Conservation (phyloP, 2,113 vertebrate species). For the Prionailurus viverrinus region DNA sequence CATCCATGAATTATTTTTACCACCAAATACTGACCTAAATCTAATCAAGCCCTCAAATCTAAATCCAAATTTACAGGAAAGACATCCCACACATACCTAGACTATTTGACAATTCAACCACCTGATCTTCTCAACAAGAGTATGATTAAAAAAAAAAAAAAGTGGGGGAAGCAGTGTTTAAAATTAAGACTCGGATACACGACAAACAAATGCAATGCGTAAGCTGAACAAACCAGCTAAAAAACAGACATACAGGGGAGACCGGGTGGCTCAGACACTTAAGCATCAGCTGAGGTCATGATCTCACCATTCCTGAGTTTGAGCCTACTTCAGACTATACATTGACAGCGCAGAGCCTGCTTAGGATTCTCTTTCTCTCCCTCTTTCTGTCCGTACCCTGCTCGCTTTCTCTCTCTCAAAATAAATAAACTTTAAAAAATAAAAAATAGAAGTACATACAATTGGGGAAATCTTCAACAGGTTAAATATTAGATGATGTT, state of each 20-base stretch:
- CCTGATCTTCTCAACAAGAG: not conserved
- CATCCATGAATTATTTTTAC: not conserved
- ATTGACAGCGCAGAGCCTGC: no score
- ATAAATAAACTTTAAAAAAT: no score
- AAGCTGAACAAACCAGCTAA: not conserved
- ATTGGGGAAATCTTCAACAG: not conserved
- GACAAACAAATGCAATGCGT: not conserved
- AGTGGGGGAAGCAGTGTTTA: not conserved
- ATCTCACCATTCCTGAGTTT: no score
- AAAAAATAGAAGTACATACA: not conserved
- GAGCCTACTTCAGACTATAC: no score
- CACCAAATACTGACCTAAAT: not conserved
- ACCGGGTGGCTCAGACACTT: no score
- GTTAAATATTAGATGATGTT: not conserved
- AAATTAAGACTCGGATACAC: not conserved
- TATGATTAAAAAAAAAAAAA: not conserved
- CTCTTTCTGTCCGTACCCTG: no score
- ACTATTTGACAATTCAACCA: not conserved
- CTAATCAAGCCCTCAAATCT: constrained; percentile 26
- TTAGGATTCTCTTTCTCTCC: no score
- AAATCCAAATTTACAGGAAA: constrained; percentile 31
- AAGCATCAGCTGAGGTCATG: no score
- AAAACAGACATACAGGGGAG: no score
- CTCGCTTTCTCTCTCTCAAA: no score
- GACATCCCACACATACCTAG: not conserved